Base-by-base conservation (phyloP, 2,888 invertebrate genomes). In the Aplocera efformata region DNA sequence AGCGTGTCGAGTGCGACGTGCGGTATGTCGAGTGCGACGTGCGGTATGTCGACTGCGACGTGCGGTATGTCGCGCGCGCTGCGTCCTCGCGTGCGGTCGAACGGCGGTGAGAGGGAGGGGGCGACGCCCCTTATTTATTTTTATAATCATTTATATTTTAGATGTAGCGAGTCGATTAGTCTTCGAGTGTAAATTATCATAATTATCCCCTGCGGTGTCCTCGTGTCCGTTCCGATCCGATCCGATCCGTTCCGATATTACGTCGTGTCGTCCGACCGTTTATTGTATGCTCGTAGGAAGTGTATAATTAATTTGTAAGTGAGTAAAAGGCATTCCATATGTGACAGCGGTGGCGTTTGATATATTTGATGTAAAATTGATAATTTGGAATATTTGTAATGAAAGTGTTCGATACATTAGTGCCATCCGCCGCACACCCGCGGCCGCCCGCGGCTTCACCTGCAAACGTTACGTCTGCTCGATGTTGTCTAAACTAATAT, bases 61-160 rank as follows among this genome's bases (percentile, higher is more conserved):
- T 17, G 13, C 13, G 13, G 13, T 17, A 17, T 17, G 13, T 17
- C 32, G 27, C 34, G 22, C 2, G 10, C 13, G 32, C n/a, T 22
- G 22, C 10, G 13, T 17, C 13, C 5, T 17, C 39, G 41, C 10
- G 17, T 13, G 32, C 23, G 42, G 42, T 3, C 28, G 60, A 36
- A 44, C 59, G 56, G 64, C 57, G 66, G 73, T 65, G 64, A 65
- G 57, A 72, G 76, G 75, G 72, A 67, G 73, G 72, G 78, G 69
- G 62, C 60, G 54, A 50, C 58, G 66, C 72, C 79, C 79, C 82
- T 77, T 84, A 84, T 85, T 85, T 86, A 84, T 86, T 86, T 85
- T 86, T 84, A 79, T 86, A 85, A 84, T 81, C 83, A 77, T 84
- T 84, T 82, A 82, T 84, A 82, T 77, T 73, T 61, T 84, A 84